Conservation (phyloP, 2,888 invertebrate genomes). For the Neria commutata region DNA sequence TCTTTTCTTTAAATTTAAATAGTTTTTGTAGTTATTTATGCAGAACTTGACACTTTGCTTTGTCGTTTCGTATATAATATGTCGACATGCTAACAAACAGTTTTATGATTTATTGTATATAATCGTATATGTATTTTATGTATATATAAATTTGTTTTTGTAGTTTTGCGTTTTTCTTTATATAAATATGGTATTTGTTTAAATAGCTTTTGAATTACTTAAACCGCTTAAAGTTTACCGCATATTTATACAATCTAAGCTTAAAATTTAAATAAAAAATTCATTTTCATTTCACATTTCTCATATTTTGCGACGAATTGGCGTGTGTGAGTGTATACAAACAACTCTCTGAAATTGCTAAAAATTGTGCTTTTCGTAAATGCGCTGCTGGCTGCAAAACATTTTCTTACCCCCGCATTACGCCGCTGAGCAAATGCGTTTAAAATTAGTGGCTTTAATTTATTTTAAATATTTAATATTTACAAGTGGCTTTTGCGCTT, state of each 20-base stretch:
- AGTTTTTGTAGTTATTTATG: too few relatives aligned
- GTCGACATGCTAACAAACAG: background rate
- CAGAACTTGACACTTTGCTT: too few relatives aligned
- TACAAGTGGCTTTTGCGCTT: background rate
- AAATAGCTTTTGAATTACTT: slow-evolving; percentile 26
- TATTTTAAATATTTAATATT: background rate
- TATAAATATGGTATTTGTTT: slow-evolving; percentile 1
- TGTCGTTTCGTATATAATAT: background rate
- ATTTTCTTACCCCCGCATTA: too few relatives aligned
- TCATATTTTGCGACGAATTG: too few relatives aligned
- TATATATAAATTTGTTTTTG: background rate
- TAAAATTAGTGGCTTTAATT: background rate
- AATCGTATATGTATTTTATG: background rate
- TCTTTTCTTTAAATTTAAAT: background rate
- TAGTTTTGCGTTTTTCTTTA: too few relatives aligned
- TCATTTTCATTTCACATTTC: background rate
- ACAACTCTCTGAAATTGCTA: too few relatives aligned
- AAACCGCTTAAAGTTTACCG: slow-evolving; percentile 40
- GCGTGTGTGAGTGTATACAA: too few relatives aligned
- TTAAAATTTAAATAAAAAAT: background rate
- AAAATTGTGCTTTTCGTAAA: too few relatives aligned
- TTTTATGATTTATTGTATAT: background rate
- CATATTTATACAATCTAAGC: background rate
- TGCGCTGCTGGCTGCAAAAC: too few relatives aligned
- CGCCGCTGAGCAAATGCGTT: too few relatives aligned